Evolutionary conservation across 1,140 invertebrate species (phyloP), one percentile per base, ranked within the genome.

Genomic region (Tetramorium alpestre): DNA sequence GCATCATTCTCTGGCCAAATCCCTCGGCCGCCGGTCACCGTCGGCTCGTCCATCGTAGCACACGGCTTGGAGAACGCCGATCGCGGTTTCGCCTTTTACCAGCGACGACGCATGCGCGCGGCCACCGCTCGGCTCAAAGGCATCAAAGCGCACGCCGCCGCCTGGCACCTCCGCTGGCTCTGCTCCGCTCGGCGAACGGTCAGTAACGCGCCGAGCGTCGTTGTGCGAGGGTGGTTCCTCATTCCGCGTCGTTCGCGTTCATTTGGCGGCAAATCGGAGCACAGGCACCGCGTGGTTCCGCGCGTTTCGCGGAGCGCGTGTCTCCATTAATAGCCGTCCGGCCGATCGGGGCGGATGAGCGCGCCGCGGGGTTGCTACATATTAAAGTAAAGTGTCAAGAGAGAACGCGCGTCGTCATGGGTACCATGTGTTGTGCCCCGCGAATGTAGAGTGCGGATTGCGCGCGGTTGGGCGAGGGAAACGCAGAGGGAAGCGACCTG

Each of bases 371-470:
- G 5, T 51, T 38, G n/a, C 16, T n/a, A 2, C 0, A 58, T 18
- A 33, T 10, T 41, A 25, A 47, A 38, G 64, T 64, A 72, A 4
- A 85, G 90, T 86, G 85, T 78, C 28, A 22, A 78, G 25, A 77
- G 69, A 69, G 54, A 85, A 86, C 62, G 82, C 86, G 92, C 86
- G 92, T 93, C 90, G 90, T 87, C 91, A 93, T 94, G 93, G 93
- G 92, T 92, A 92, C 88, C 86, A 69, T 87, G 92, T 93, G 92
- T 93, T 93, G 93, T 94, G 93, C 62, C 76, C 72, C 80, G 90
- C 84, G 89, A 86, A 88, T 93, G 89, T 91, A 92, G 41, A 67
- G 91, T 93, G 88, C 44, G 49, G 87, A 72, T 69, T 67, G 38
- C 41, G 69, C 65, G 76, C 60, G 65, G 85, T 81, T 54, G 56